Base-by-base conservation (phyloP, 2,797 vertebrate species). In the Clarias platycephalus region DNA sequence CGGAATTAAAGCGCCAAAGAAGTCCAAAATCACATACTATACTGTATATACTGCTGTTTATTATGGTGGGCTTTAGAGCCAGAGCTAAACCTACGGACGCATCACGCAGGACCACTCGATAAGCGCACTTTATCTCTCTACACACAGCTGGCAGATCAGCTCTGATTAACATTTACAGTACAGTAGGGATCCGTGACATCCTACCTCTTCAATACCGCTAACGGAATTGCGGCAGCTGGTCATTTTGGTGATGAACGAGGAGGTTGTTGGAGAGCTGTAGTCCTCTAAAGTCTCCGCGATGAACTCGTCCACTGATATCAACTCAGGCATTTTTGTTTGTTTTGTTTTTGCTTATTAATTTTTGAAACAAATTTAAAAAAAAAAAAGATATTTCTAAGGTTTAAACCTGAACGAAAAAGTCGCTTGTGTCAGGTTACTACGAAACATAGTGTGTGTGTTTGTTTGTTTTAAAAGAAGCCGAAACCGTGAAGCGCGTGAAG, bases 231-330 rank as follows among this genome's bases (percentile, higher is more conserved):
- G 88, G 82, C 91, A 93, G 87, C 81, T 82, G 83, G 87, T 86
- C 90, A 91, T 85, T 70, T 88, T 90, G 31, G 87, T 92, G 88
- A 84, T 57, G 5, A 94, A 93, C 67, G 91, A 89, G 58, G 93
- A 93, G 71, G 90, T 93, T 44, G 90, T 93, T 64, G 92, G 92
- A 0, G 91, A 94, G 85, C 90, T 92, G 86, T 93, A 92, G 87
- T 93, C 92, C 85, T 94, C 91, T 88, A 90, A 83, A 4, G 70
- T 90, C 83, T 90, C 90, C 79, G 86, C 83, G 78, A 94, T 92
- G 81, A 94, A 94, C 84, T 94, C 88, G 0, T 89, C 78, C 81
- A 92, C 93, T 0, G 88, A 92, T 84, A 93, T 92, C 26, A 92
- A 88, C 88, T 92, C 89, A 0, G 88, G 90, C 93, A 91, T 91